phyloP scores from a whole-genome alignment of 2,888 invertebrate genomes.

The Steromphala cineraria region DNA sequence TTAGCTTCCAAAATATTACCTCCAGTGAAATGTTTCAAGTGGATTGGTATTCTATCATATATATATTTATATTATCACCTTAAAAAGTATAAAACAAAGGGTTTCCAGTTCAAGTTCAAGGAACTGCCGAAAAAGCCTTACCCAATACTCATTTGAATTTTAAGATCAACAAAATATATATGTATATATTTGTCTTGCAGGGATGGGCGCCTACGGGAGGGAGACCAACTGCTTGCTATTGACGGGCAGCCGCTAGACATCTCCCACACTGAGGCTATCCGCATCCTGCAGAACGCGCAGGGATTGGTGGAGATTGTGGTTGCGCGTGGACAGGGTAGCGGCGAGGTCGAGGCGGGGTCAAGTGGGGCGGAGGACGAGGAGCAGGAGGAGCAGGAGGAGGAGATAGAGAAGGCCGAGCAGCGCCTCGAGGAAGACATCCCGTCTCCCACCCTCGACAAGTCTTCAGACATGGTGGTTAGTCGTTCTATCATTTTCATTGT shows the following conservation, averaged over 20 bases:
- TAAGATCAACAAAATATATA: not conserved
- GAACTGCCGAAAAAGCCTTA: no score
- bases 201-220: slow-evolving; percentile 84
- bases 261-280: slow-evolving; percentile 88
- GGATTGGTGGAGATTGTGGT: slow-evolving; percentile 77
- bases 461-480: slow-evolving; percentile 63
- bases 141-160: not conserved
- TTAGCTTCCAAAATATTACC: no score
- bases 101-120: no score
- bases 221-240: slow-evolving; percentile 89
- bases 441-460: slow-evolving; percentile 39
- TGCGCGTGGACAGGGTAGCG: slow-evolving; percentile 66
- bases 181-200: slow-evolving; percentile 74
- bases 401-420: slow-evolving; percentile 20
- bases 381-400: not conserved
- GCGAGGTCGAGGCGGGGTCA: slow-evolving; percentile 24
- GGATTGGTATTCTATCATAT: no score
- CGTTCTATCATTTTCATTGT: no score
- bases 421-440: slow-evolving; percentile 27
- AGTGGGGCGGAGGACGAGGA: slow-evolving; percentile 23
- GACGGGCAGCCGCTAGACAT: slow-evolving; percentile 84
- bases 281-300: slow-evolving; percentile 85
- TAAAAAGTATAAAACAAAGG: no score
- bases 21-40: no score
- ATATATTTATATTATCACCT: no score